Evolutionary conservation across 2,888 invertebrate genomes (phyloP), one percentile per base, ranked within the genome.

Genomic region (Litoditis marina): DNA sequence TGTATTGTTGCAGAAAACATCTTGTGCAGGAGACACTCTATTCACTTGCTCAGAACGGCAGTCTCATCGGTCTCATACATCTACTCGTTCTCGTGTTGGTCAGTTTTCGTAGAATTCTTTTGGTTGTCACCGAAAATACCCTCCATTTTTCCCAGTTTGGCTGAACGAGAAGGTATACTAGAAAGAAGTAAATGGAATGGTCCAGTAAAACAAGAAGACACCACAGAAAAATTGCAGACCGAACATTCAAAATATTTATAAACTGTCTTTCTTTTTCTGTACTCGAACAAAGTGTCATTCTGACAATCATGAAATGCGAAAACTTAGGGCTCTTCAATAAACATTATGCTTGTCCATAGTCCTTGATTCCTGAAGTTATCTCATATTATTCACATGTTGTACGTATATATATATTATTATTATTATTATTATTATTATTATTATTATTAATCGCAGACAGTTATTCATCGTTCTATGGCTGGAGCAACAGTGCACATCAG

Each of bases 41-140:
- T 54, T 81, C 81, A 6, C 63, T 81, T 19, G 78, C 81, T 0
- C 81, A 81, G 52, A 81, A 81, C 57, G 81, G 81, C 4, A 73
- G 73, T 31, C 67, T 79, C 4, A 75, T 75, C 22, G 81, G 81
- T 0, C 66, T 81, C 5, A 81, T 79, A n/a, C 78, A 78, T 63
- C 60, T 81, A 7, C 64, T 81, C n/a, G 76, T 81, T 13, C 68
- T 81, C 4, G 80, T 80, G n/a, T 54, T 80, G 60, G 78, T 78
- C 44, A 50, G 62, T 19, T 51, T 60, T 31, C 2, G n/a, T n/a
- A n/a, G 1, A n/a, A 27, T 8, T 54, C 16, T 36, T 7, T 1
- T 25, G 2, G 36, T 16, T 16, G 36, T 32, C n/a, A 51, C 22
- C 11, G 22, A 47, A 47, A 19, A 2, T 47, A 22, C 5, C 27